Evolutionary conservation across 2,113 vertebrate genomes (phyloP).

Genomic region (Pao palembangensis): DNA sequence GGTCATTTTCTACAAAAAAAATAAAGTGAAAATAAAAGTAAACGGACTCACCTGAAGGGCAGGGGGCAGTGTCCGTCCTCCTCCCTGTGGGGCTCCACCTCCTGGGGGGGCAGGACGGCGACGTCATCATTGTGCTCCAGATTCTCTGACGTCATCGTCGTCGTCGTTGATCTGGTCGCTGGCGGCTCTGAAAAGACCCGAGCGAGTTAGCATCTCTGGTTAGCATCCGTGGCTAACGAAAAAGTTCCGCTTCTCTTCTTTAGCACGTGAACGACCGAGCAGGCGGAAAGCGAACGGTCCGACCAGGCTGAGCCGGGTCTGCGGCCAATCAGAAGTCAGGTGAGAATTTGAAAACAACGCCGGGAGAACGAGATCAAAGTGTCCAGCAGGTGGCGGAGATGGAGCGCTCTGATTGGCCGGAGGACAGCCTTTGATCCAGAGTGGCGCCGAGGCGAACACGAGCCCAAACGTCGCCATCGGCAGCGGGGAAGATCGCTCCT

Average conservation of each 20-base stretch:
- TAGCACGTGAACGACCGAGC: no score
- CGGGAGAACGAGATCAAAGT: no score
- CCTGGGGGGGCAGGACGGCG: constrained; percentile 30
- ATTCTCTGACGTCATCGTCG: constrained; percentile 51
- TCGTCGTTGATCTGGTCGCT: neutral
- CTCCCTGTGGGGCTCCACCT: constrained; percentile 51
- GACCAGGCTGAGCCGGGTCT: no score
- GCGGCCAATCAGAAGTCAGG: no score
- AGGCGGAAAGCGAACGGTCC: no score
- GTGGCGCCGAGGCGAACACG: neutral
- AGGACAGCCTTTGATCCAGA: neutral
- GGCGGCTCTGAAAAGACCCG: neutral
- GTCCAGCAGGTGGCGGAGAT: no score
- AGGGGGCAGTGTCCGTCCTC: constrained; percentile 60
- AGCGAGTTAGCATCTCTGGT: no score
- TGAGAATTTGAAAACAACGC: no score
- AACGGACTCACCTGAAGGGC: constrained; percentile 54
- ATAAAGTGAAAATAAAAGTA: no score
- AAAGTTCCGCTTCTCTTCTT: no score
- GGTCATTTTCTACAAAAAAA: no score
- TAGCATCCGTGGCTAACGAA: no score
- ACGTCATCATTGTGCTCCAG: constrained; percentile 59
- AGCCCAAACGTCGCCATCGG: neutral
- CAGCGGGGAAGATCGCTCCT: neutral
- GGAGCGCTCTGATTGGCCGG: neutral